Evolutionary conservation across 2,888 invertebrate species (phyloP), one percentile per base, ranked within the genome.

Genomic region (Hemistola chrysoprasaria): DNA sequence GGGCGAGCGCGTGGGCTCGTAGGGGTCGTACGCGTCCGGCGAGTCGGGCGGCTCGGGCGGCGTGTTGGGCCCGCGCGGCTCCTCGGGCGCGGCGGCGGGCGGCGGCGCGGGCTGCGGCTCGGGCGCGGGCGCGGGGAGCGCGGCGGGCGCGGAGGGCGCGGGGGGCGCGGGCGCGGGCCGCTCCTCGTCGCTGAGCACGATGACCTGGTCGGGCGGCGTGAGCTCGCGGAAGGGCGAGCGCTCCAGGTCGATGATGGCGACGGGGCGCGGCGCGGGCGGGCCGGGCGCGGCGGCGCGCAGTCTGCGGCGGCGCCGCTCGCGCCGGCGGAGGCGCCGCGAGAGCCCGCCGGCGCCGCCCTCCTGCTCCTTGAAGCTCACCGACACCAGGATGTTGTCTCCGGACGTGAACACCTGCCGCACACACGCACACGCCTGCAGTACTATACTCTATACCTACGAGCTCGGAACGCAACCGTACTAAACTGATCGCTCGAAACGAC

Each of bases 1-100:
- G n/a, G n/a, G n/a, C n/a, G 96, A 95, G 73, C 95, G 95, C 5
- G 97, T 96, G 0, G 97, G 97, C 78, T 97, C 96, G 78, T 96
- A 97, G 1, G 97, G 97, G 92, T 97, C 96, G 78, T 97, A 97
- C 1, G 93, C 95, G 76, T 95, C 95, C 0, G 95, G 95, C 7
- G 95, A 33, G 93, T 93, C 62, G 8, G 76, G 74, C 33, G 77
- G 78, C 62, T 90, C 82, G 0, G 92, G 92, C 2, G 92, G 92
- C 8, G 92, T 92, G 11, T 92, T 91, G 25, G 93, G 86, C 0
- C 95, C 95, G 71, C 94, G 94, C 0, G 94, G 93, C 0, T 94
- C 95, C 7, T 21, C 38, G 0, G 92, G 92, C 4, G 92, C 92
- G 42, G 90, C 91, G 94, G 94, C 68, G 43, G 57, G 42, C 31